Conservation (phyloP, 2,113 vertebrate species). For the Deroptyus accipitrinus region DNA sequence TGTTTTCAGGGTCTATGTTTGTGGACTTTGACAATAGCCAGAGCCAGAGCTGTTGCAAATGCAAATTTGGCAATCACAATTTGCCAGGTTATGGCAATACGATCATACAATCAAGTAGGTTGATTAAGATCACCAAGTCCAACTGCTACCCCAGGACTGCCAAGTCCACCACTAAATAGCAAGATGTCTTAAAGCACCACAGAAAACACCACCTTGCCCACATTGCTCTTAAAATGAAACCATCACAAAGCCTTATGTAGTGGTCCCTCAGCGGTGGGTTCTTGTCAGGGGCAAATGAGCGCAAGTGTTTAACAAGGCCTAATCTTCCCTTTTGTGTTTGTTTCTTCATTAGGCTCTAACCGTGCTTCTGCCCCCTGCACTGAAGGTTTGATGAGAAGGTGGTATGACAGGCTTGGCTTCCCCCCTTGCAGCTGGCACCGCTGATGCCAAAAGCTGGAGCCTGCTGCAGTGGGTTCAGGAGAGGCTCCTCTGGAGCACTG, state of each 20-base stretch:
- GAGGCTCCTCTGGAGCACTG: constrained; percentile 67
- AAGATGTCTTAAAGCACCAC: neutral
- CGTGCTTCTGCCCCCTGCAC: constrained; percentile 35
- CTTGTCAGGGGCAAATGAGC: constrained; percentile 67
- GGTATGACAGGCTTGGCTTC: constrained; percentile 88
- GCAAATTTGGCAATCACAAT: fast-evolving
- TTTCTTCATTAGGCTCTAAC: constrained; percentile 83
- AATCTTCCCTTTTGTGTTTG: constrained; percentile 85
- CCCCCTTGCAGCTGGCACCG: constrained; percentile 76
- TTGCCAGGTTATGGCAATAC: fast-evolving
- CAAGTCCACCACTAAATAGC: neutral
- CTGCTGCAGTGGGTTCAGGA: constrained; percentile 76
- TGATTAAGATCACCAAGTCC: neutral
- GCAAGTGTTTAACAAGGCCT: constrained; percentile 80
- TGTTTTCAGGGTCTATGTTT: neutral
- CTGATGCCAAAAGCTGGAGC: constrained; percentile 76
- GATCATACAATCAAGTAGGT: neutral
- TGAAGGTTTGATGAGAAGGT: constrained; percentile 86
- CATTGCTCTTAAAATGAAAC: fast-evolving
- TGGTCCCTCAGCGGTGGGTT: neutral
- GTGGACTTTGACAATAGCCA: neutral
- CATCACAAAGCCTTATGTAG: neutral
- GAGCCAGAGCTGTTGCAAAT: neutral
- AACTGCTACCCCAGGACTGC: neutral
- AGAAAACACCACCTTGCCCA: neutral